Percentiles rank a stretch among this genome's conserved stretches.
Evolutionary conservation across 1,140 invertebrate species (phyloP).

Genomic region (Matsumurasca onukii): DNA sequence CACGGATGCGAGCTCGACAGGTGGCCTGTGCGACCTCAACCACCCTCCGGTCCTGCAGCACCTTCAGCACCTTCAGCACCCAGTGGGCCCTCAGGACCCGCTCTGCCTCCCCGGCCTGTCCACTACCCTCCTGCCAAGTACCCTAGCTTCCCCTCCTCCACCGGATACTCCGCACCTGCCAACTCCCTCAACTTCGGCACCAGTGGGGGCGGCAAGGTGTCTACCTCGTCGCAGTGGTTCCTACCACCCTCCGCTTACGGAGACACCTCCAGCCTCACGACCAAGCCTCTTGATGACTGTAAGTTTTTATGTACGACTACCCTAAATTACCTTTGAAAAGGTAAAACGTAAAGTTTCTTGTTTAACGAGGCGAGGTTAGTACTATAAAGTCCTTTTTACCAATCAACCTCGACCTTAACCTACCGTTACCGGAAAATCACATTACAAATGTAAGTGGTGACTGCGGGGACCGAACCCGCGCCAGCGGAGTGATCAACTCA

Average conservation of each 20-base stretch:
- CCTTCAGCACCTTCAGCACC: neutral
- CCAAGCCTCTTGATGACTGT: slow-evolving; percentile 14
- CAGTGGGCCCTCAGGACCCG: neutral
- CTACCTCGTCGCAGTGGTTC: slow-evolving; percentile 4
- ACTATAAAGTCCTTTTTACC: too few relatives aligned
- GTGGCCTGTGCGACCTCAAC: slow-evolving; percentile 19
- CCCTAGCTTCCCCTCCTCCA: neutral
- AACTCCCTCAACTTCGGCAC: slow-evolving; percentile 2
- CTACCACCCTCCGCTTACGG: slow-evolving; percentile 23
- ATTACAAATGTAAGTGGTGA: too few relatives aligned
- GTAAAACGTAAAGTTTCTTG: too few relatives aligned
- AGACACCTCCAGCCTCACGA: neutral
- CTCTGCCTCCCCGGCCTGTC: neutral
- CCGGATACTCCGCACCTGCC: neutral
- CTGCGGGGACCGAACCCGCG: too few relatives aligned
- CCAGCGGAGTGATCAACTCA: too few relatives aligned
- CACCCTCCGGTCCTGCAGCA: neutral
- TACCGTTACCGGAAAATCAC: too few relatives aligned
- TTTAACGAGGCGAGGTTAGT: too few relatives aligned
- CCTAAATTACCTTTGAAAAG: neutral
- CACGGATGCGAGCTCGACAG: slow-evolving; percentile 70
- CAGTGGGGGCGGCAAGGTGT: slow-evolving; percentile 9
- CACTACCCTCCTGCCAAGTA: neutral
- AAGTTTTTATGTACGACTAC: neutral
- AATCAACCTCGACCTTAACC: too few relatives aligned